Evolutionary conservation across 2,113 vertebrate species (phyloP).

Genomic region (Nycticorax nycticorax): DNA sequence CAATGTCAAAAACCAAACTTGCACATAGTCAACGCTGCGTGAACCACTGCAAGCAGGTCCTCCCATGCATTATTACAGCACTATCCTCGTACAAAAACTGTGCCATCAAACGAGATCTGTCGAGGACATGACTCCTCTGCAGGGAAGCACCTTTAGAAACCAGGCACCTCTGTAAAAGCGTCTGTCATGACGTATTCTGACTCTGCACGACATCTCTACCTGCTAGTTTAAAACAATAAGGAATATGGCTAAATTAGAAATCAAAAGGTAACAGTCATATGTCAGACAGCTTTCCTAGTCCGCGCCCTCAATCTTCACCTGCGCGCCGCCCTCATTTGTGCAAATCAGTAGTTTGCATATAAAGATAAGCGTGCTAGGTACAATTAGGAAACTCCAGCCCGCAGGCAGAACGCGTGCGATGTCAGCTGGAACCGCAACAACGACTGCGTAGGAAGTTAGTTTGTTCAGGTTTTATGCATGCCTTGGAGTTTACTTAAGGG

Average conservation of each 20-base stretch:
- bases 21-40: background rate
- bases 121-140: rapidly evolving
- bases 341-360: rapidly evolving
- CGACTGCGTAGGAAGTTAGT: rapidly evolving
- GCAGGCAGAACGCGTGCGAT: rapidly evolving
- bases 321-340: rapidly evolving
- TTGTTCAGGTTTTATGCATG: rapidly evolving
- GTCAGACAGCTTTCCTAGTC: background rate
- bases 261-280: rapidly evolving
- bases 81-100: background rate
- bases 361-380: rapidly evolving
- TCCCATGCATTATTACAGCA: background rate
- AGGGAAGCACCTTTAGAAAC: background rate
- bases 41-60: background rate
- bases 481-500: background rate
- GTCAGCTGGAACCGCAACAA: background rate
- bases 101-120: background rate
- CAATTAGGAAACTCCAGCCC: rapidly evolving
- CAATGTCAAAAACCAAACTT: background rate
- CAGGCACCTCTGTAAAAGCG: background rate
- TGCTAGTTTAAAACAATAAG: background rate
- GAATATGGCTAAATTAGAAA: background rate
- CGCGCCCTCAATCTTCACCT: rapidly evolving
- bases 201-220: background rate
- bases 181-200: rapidly evolving